Base-by-base conservation (phyloP, 1,140 invertebrate genomes). In the Holotrichia oblita region DNA sequence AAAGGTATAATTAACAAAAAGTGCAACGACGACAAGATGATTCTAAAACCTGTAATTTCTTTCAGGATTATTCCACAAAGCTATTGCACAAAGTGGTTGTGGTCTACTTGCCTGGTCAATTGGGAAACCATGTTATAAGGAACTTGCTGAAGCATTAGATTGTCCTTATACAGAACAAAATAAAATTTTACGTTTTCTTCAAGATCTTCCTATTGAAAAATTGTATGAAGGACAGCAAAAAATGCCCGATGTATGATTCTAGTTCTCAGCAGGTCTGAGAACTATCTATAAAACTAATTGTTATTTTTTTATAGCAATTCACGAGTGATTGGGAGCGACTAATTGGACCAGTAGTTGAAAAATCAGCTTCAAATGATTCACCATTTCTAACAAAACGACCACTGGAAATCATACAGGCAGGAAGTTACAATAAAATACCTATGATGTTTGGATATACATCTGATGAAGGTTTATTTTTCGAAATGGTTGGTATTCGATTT, bases 1-100 rank as follows among this genome's bases (percentile, higher is more conserved):
- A 83, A 85, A 78, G 77, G 77, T 88, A 69, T 84, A 84, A 88
- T 73, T 73, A 3, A 14, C n/a, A 73, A 73, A n/a, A n/a, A n/a
- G n/a, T n/a, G n/a, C n/a, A n/a, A n/a, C n/a, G n/a, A n/a, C n/a
- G n/a, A n/a, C n/a, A n/a, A n/a, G n/a, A n/a, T n/a, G n/a, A n/a
- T n/a, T n/a, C n/a, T n/a, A n/a, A n/a, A n/a, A n/a, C n/a, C n/a
- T n/a, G n/a, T n/a, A n/a, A n/a, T n/a, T 48, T 48, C 12, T 77
- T 78, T 24, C 40, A 78, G 78, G 78, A n/a, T 82, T 91, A 7
- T 87, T 91, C 73, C 88, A 91, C 80, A 90, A 88, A 82, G 89
- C 87, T 2, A 91, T 92, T 40, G 75, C 86, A 0, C 90, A 91
- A 84, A 91, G 90, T 76, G 91, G 90, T 20, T 86, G 73, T 6